Percentiles rank a stretch among this genome's conserved stretches.
These are phyloP conservation scores for Pimephales promelas DNA, from an alignment of 2,113 vertebrate genomes.

Conservation along the genomic window DNA sequence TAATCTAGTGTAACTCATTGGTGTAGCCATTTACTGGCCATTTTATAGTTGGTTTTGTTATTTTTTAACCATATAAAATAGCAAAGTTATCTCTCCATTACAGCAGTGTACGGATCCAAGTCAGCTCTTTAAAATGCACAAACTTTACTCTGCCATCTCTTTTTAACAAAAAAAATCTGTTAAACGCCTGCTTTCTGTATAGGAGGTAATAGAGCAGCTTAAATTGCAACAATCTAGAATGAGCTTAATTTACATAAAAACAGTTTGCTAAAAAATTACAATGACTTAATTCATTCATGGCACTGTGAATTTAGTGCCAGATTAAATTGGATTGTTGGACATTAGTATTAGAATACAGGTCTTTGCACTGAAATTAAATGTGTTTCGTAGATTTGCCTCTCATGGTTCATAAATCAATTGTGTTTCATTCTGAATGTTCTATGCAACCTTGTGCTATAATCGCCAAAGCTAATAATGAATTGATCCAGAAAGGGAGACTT, in stretches of 20 bases:
- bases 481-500: constrained; percentile 33
- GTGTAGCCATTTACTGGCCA: not conserved
- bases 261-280: not conserved
- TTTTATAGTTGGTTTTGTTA: not conserved
- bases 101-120: not conserved
- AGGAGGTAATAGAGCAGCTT: not conserved
- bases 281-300: not conserved
- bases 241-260: not conserved
- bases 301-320: not conserved
- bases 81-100: not conserved
- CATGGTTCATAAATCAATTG: constrained; percentile 15
- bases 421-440: constrained; percentile 14
- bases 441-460: constrained; percentile 30
- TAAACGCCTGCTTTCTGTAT: not conserved
- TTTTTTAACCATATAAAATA: not conserved
- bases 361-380: not conserved
- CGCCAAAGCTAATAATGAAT: constrained; percentile 47
- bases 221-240: not conserved
- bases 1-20: not conserved
- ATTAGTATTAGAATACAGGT: not conserved
- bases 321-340: not conserved
- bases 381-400: not conserved
- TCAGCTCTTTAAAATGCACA: not conserved
- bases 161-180: not conserved
- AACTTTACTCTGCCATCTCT: not conserved